Evolutionary conservation across 1,140 invertebrate species (phyloP).

Genomic region (Polypedilum vanderplanki): DNA sequence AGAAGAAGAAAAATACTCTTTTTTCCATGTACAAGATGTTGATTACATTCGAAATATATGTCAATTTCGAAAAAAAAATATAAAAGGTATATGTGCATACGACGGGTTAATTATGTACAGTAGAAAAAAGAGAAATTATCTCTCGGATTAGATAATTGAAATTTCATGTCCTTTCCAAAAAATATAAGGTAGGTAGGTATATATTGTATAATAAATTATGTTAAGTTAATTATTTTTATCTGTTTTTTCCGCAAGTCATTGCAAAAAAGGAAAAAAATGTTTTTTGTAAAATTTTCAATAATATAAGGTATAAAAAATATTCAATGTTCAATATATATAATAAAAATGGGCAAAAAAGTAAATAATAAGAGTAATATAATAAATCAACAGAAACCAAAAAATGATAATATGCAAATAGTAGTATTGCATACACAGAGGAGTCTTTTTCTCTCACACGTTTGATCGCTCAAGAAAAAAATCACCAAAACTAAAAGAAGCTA

Average conservation of each 20-base stretch:
- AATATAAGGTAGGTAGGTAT: too few species aligned
- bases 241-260: slow-evolving; percentile 11
- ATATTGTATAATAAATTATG: too few species aligned
- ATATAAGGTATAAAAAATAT: not conserved
- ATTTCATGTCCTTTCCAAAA: too few species aligned
- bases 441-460: not conserved
- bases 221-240: not conserved
- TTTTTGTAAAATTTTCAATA: not conserved
- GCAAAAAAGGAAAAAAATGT: not conserved
- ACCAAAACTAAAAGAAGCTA: not conserved
- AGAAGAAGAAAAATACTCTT: slow-evolving; percentile 23
- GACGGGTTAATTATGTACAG: not conserved
- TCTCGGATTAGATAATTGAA: too few species aligned
- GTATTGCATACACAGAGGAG: not conserved
- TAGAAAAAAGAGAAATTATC: not conserved
- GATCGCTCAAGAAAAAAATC: not conserved
- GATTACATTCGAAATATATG: not conserved
- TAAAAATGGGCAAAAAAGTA: slow-evolving; percentile 7
- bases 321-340: not conserved
- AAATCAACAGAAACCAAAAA: slow-evolving; percentile 25
- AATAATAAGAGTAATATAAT: not conserved
- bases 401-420: not conserved
- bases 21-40: not conserved
- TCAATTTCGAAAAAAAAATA: not conserved
- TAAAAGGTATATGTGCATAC: not conserved